phyloP scores from a whole-genome alignment of 2,113 vertebrate species.

The Chroicocephalus ridibundus region DNA sequence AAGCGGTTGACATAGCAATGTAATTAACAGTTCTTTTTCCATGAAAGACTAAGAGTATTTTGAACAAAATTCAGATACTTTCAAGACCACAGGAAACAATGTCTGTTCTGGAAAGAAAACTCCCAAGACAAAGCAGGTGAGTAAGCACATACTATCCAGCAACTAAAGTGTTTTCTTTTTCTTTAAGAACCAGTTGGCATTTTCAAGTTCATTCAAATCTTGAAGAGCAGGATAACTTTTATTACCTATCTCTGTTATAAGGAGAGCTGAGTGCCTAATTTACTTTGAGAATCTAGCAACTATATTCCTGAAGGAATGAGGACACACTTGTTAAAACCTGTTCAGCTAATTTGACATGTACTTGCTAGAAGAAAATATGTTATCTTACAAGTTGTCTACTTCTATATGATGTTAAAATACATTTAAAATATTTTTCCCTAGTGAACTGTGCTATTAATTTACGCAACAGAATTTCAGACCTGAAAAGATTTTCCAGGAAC shows the following conservation, averaged over 20 bases:
- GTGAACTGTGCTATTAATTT: slow-evolving; percentile 47
- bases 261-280: background rate
- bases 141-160: background rate
- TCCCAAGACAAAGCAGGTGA: background rate
- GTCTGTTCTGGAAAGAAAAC: background rate
- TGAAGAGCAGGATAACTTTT: background rate
- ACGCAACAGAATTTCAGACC: slow-evolving; percentile 17
- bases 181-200: background rate
- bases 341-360: slow-evolving; percentile 43
- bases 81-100: background rate
- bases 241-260: background rate
- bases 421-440: slow-evolving; percentile 21
- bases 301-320: slow-evolving; percentile 36
- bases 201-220: background rate
- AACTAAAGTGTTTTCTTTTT: background rate
- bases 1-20: background rate
- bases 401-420: slow-evolving; percentile 14
- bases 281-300: background rate
- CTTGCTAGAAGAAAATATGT: slow-evolving; percentile 27
- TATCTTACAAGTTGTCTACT: slow-evolving; percentile 45
- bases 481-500: background rate
- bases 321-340: slow-evolving; percentile 38
- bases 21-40: background rate
- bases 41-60: background rate
- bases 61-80: background rate